phyloP scores from a whole-genome alignment of 2,888 invertebrate species.

The Dolichomitus sp. region DNA sequence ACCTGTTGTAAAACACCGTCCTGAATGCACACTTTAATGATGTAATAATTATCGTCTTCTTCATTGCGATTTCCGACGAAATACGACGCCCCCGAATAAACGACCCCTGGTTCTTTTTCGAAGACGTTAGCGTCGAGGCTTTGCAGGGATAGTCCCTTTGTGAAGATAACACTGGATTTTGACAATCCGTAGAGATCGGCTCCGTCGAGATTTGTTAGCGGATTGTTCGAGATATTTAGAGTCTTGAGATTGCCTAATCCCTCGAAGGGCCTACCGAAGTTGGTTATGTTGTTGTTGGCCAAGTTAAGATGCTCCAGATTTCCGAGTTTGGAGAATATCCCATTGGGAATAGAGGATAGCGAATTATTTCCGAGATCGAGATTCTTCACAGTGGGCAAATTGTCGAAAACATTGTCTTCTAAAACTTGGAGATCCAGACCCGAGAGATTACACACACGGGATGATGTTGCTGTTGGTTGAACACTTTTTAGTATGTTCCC shows the following conservation, averaged over 20 bases:
- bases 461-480: no score
- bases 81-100: no score
- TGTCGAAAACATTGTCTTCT: neutral
- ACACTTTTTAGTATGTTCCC: no score
- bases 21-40: neutral
- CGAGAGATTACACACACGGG: neutral
- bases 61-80: no score
- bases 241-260: neutral
- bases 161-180: neutral
- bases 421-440: neutral
- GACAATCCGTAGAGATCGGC: neutral
- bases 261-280: neutral
- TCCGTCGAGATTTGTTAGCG: neutral
- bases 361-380: neutral
- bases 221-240: neutral
- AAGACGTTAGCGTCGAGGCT: neutral
- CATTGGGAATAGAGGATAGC: neutral
- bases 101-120: no score
- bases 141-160: neutral
- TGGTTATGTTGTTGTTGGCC: neutral
- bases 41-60: neutral
- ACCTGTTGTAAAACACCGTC: neutral
- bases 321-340: neutral
- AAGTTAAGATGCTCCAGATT: neutral
- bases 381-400: neutral